Evolutionary conservation across 92 coral and sea anemone species (phyloP).

Genomic region (Bergia puertoricense): DNA sequence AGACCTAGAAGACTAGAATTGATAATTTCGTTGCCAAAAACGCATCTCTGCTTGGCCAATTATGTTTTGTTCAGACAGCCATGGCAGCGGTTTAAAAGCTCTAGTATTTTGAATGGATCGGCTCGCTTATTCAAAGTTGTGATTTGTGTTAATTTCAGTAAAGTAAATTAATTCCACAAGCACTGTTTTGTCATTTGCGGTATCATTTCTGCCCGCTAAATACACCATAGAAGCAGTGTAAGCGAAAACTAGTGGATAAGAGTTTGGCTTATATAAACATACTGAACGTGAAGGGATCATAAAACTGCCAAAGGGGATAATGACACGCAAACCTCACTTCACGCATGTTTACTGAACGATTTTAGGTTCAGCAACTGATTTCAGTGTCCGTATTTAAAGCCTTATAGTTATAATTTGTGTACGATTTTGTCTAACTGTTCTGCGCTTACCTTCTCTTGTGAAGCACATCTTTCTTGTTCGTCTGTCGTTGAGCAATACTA

Average conservation of each 20-base stretch:
- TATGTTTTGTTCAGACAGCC: background rate
- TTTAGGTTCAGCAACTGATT: background rate
- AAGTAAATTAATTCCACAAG: conserved; percentile 10
- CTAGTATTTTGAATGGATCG: background rate
- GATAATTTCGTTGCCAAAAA: background rate
- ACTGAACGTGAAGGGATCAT: conserved; percentile 7
- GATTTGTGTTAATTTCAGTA: conserved; percentile 3
- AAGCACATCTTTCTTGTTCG: conserved; percentile 29
- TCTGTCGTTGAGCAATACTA: conserved; percentile 54
- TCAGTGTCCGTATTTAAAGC: background rate
- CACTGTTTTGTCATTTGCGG: conserved; percentile 6
- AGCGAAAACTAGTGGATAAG: background rate
- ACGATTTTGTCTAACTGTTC: conserved; percentile 25
- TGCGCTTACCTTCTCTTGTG: conserved; percentile 48
- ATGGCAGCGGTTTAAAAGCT: too few relatives aligned
- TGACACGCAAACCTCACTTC: conserved; percentile 2
- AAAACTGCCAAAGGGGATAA: conserved; percentile 25
- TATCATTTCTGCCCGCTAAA: conserved; percentile 12
- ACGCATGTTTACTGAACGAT: conserved; percentile 21
- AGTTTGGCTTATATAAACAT: conserved; percentile 21
- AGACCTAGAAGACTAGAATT: background rate
- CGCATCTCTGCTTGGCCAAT: background rate
- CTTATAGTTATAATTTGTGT: background rate
- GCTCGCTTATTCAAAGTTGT: background rate
- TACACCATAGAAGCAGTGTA: background rate